Conservation (phyloP, 2,113 vertebrate genomes). For the Mobula birostris region DNA sequence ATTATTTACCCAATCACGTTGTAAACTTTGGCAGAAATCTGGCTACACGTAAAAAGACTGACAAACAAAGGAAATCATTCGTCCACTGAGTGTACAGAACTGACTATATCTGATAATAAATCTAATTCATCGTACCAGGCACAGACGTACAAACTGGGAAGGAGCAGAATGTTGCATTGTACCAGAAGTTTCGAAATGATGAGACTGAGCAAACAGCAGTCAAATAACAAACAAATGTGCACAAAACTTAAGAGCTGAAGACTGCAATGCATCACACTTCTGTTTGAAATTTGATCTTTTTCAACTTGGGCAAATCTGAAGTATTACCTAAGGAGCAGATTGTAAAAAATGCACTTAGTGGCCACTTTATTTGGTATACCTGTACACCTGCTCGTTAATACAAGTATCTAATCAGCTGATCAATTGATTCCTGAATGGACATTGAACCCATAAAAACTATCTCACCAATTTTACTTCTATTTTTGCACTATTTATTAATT, state of each 20-base stretch:
- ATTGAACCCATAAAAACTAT: too few species aligned
- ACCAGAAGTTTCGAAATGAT: not conserved
- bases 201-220: not conserved
- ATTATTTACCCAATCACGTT: not conserved
- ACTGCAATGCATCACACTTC: not conserved
- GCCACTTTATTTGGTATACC: too few species aligned
- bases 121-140: not conserved
- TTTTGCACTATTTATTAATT: too few species aligned
- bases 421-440: too few species aligned
- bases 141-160: not conserved
- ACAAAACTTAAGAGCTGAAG: not conserved
- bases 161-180: not conserved
- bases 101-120: not conserved
- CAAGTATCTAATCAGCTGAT: too few species aligned
- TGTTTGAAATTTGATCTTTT: too few species aligned
- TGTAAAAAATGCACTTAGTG: too few species aligned
- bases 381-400: too few species aligned
- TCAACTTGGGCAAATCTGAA: too few species aligned
- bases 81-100: not conserved
- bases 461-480: too few species aligned
- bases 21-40: not conserved
- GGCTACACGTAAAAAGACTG: not conserved
- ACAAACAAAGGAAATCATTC: not conserved
- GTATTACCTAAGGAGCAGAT: not conserved
- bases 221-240: not conserved